Conservation (phyloP, 2,797 vertebrate species). For the Cynopterus sphinx region DNA sequence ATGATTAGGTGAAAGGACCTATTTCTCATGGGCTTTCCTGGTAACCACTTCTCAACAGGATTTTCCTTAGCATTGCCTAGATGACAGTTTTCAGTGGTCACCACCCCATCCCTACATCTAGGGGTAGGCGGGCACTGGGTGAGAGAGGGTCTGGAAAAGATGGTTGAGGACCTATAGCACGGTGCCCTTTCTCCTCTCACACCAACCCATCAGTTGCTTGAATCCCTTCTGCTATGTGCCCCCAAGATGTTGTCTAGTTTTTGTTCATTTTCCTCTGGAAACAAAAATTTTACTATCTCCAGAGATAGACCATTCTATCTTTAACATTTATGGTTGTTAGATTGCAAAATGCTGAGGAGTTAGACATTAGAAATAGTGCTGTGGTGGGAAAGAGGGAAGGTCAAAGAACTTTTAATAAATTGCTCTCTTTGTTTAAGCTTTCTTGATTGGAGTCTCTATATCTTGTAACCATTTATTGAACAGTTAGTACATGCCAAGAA, state of each 20-base stretch:
- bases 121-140: not conserved
- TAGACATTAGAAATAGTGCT: not conserved
- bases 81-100: not conserved
- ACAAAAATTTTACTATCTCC: not conserved
- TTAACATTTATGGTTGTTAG: not conserved
- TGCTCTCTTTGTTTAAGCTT: not conserved
- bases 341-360: not conserved
- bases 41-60: not conserved
- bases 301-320: not conserved
- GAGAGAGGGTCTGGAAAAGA: not conserved
- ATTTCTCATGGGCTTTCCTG: not conserved
- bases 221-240: not conserved
- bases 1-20: not conserved
- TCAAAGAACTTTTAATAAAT: not conserved
- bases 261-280: not conserved
- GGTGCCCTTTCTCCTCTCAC: not conserved
- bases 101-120: not conserved
- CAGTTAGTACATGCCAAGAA: not conserved
- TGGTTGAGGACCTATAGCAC: not conserved
- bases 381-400: not conserved
- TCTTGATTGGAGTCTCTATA: not conserved
- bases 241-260: not conserved
- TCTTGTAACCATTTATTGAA: not conserved
- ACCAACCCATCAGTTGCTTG: no score
- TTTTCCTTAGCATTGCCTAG: not conserved